Evolutionary conservation across 2,113 vertebrate species (phyloP), one percentile per base, ranked within the genome.

Genomic region (Caranx melampygus): DNA sequence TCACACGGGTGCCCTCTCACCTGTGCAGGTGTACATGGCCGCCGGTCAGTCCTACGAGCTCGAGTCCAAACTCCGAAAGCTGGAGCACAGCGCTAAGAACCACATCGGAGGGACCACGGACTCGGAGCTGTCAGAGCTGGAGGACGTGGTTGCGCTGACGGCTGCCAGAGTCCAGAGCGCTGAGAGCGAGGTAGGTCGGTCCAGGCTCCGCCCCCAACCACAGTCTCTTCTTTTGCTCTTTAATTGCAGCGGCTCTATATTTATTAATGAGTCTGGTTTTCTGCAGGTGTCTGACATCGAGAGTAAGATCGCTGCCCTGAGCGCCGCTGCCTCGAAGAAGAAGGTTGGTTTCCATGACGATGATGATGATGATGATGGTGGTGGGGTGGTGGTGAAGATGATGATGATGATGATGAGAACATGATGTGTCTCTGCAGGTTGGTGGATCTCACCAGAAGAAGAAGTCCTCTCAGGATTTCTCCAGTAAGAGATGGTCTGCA

Each of bases 271-370:
- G 35, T 37, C 35, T 45, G 35, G 3, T 49, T 59, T 68, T 45
- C 44, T 60, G 55, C 90, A 99, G 97, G 95, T 99, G 0, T 99
- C 97, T 0, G 96, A 98, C 37, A 98, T 99, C 0, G 95, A 99
- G 86, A 94, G 91, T 83, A 96, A 97, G 67, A 96, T 99, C 0
- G 96, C 96, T 0, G 96, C 96, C 47, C 92, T 99, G 57, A 95
- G 88, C 0, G 93, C 95, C 0, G 95, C 91, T 0, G 96, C 96
- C 86, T 96, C 92, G 0, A 97, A 86, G 93, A 97, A 93, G 87
- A 96, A 96, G 91, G 40, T 42, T 37, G 37, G 8, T 37, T 37
- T 37, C 8, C 5, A 4, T 37, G 1, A 37, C 4, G 8, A 37
- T 37, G 8, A 37, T 37, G 8, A 37, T 26, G 35, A 37, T 5